Evolutionary conservation across 1,140 invertebrate genomes (phyloP), one percentile per base, ranked within the genome.

Genomic region (Trachymyrmex septentrionalis): DNA sequence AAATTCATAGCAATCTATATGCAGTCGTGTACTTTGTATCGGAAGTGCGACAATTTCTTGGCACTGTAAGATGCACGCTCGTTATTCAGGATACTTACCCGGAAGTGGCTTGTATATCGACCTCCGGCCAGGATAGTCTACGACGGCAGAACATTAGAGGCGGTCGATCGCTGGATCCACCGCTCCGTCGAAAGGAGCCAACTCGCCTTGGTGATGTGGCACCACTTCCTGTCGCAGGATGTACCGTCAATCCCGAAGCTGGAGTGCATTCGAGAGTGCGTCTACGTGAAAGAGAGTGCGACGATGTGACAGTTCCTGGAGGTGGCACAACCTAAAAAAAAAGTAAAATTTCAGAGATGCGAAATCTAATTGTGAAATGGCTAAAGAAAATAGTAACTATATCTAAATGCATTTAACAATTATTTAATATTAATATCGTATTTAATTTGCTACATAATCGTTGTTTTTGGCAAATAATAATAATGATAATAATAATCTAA

Each of bases 101-200:
- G 1, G 97, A 97, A 82, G 97, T 97, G 44, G 97, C 97, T 78
- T 97, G 96, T 91, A 97, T 97, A 92, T 98, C 97, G n/a, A 98
- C 96, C 93, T 98, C 97, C 3, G 97, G 97, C 97, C 97, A 98
- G 4, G 97, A 97, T n/a, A 97, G 96, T 66, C 97, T 95, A 50
- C 97, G 95, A 73, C 97, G 96, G 93, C 97, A 98, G 93, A 98
- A 98, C 80, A 96, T 96, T 92, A 97, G 95, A 24, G 96, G 96
- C 5, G 96, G 96, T 85, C 96, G 96, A 90, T 97, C 96, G 19
- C 95, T 44, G 95, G 96, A 57, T 96, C 96, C 38, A 95, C 96
- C 53, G 95, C 96, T 88, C 38, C 89, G 86, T 64, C 92, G 85
- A 77, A 92, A 88, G 67, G 90, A 92, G 48, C 91, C 91, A 16